phyloP scores from a whole-genome alignment of 2,113 vertebrate genomes.

The Ptilonorhynchus violaceus region DNA sequence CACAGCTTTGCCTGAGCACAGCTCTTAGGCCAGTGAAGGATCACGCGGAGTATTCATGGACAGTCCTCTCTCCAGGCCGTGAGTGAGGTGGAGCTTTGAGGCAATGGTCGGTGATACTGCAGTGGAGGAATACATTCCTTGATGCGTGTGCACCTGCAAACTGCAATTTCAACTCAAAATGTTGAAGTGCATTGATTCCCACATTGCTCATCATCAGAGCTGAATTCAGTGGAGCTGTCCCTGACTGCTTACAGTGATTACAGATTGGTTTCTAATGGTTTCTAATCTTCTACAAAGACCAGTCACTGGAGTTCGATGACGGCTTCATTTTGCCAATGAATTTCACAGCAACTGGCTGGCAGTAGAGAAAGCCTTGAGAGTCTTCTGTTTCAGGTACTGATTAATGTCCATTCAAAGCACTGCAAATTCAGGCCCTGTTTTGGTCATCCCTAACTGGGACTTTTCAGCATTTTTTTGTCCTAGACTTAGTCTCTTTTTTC shows the following conservation, averaged over 20 bases:
- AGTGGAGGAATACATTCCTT: not conserved
- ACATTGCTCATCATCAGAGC: not conserved
- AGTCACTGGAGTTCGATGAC: not conserved
- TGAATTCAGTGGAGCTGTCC: not conserved
- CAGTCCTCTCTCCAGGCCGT: not conserved
- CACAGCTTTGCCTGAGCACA: not conserved
- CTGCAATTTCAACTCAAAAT: not conserved
- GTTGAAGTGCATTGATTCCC: not conserved
- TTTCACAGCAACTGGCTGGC: not conserved
- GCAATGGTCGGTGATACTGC: not conserved
- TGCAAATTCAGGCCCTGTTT: not conserved
- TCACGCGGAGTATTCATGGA: not conserved
- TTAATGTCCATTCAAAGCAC: not conserved
- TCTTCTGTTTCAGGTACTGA: not conserved
- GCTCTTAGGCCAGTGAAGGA: not conserved
- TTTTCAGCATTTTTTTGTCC: not conserved
- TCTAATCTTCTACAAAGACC: not conserved
- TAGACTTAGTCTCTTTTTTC: not conserved
- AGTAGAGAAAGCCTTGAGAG: not conserved
- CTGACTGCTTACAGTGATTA: not conserved
- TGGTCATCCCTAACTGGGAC: not conserved
- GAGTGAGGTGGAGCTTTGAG: not conserved
- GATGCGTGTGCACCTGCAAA: not conserved
- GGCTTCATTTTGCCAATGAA: not conserved
- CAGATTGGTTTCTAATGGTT: not conserved